These are phyloP conservation scores for Paragorgia papillata DNA, from an alignment of 92 coral and sea anemone species.

Conservation along the genomic window DNA sequence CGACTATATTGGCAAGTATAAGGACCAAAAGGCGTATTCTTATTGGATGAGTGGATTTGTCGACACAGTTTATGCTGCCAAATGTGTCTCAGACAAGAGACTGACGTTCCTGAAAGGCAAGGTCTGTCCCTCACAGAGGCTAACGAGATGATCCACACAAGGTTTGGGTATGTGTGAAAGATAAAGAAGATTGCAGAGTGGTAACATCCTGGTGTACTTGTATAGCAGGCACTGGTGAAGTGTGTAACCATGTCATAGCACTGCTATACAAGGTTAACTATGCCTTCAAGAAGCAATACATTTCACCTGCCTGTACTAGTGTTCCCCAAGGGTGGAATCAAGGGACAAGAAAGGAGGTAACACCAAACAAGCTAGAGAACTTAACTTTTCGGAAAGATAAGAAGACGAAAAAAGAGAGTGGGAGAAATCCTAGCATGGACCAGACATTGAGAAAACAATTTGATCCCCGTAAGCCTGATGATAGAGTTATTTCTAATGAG, in stretches of 20 bases:
- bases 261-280: slow-evolving; percentile 60
- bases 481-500: slow-evolving; percentile 61
- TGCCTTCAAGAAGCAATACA: slow-evolving; percentile 62
- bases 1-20: slow-evolving; percentile 59
- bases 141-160: slow-evolving; percentile 32
- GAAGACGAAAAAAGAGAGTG: slow-evolving; percentile 54
- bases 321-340: slow-evolving; percentile 72
- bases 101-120: slow-evolving; percentile 40
- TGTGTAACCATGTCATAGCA: slow-evolving; percentile 65
- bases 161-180: slow-evolving; percentile 37
- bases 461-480: slow-evolving; percentile 65
- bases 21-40: slow-evolving; percentile 55
- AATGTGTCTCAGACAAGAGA: slow-evolving; percentile 8
- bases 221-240: slow-evolving; percentile 70
- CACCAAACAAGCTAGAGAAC: slow-evolving; percentile 43
- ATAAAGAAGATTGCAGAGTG: slow-evolving; percentile 45
- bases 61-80: slow-evolving; percentile 39
- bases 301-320: slow-evolving; percentile 69
- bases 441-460: slow-evolving; percentile 53
- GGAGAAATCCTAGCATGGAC: slow-evolving; percentile 25
- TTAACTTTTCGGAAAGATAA: slow-evolving; percentile 66
- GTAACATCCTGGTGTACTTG: slow-evolving; percentile 77
- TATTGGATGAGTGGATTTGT: slow-evolving; percentile 59
- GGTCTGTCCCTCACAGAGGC: slow-evolving; percentile 38
- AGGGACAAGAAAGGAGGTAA: slow-evolving; percentile 65